A percentile compares a stretch with the other conserved stretches of the same genome.
phyloP scores from a whole-genome alignment of 2,113 vertebrate species.

The Muscicapa adusta region DNA sequence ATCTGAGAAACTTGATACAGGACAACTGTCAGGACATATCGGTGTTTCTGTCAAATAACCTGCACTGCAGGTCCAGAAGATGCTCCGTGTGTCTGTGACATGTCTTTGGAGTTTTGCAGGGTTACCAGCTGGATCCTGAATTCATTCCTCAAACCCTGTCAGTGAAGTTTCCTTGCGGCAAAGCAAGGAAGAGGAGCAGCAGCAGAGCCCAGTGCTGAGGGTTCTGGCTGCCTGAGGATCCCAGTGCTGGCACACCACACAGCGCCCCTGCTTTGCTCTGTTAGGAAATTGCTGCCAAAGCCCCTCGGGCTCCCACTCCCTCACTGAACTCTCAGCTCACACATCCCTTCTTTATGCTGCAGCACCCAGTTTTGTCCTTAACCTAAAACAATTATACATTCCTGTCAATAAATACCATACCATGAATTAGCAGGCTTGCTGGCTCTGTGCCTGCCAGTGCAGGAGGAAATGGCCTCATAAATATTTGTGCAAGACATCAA shows the following conservation, averaged over 20 bases:
- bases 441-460: slow-evolving; percentile 43
- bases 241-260: accelerated
- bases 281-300: not conserved
- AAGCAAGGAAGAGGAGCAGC: accelerated
- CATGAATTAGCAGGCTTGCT: slow-evolving; percentile 1
- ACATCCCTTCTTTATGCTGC: not conserved
- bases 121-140: not conserved
- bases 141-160: not conserved
- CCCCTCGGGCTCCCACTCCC: not conserved
- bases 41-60: not conserved
- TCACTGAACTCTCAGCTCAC: not conserved
- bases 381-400: not conserved
- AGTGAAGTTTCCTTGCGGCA: not conserved
- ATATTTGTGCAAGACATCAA: slow-evolving; percentile 73
- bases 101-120: not conserved
- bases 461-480: slow-evolving; percentile 67
- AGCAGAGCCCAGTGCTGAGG: not conserved
- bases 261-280: not conserved
- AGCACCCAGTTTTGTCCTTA: slow-evolving; percentile 20
- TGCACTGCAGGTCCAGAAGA: not conserved
- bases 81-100: not conserved
- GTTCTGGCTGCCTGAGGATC: not conserved
- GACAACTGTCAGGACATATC: not conserved
- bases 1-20: not conserved
- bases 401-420: slow-evolving; percentile 49